phyloP scores from a whole-genome alignment of 1,140 invertebrate species.

The Rhynchophorus ferrugineus region DNA sequence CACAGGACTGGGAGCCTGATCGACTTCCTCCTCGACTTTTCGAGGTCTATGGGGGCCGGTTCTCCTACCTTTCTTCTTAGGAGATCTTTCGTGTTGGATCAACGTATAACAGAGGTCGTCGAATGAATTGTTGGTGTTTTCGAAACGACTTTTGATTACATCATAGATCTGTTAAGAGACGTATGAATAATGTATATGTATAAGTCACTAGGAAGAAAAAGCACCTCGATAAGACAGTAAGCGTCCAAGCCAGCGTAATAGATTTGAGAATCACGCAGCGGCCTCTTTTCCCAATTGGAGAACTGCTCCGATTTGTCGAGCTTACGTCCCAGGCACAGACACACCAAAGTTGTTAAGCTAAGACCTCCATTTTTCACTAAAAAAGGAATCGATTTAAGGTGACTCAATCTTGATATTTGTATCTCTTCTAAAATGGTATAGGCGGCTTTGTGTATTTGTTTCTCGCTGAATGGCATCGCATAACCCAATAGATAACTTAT shows the following conservation, averaged over 20 bases:
- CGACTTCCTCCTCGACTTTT: constrained; percentile 5
- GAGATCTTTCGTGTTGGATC: constrained; percentile 42
- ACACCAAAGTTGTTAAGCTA: constrained; percentile 62
- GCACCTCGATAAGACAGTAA: constrained; percentile 64
- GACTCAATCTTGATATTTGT: too few relatives aligned
- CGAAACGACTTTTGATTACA: constrained; percentile 44
- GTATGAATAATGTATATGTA: neutral
- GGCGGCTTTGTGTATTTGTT: too few relatives aligned
- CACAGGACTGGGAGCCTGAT: constrained; percentile 26
- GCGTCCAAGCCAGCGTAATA: constrained; percentile 77
- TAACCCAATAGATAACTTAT: too few relatives aligned
- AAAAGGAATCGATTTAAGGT: constrained; percentile 8
- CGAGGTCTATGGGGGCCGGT: constrained; percentile 28
- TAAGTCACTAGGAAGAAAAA: too few relatives aligned
- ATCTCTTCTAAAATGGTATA: too few relatives aligned
- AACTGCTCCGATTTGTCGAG: constrained; percentile 78
- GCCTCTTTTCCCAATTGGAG: constrained; percentile 80
- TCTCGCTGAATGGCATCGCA: too few relatives aligned
- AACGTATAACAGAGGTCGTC: constrained; percentile 51
- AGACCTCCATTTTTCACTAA: constrained; percentile 35
- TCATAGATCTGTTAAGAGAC: constrained; percentile 50
- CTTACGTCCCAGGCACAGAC: constrained; percentile 61
- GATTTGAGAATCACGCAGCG: constrained; percentile 65
- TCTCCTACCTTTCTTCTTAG: constrained; percentile 42
- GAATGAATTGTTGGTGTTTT: constrained; percentile 49